A percentile compares a stretch with the other conserved stretches of the same genome.
Conservation (phyloP, 2,888 invertebrate species). For the Itoplectis maculator region DNA sequence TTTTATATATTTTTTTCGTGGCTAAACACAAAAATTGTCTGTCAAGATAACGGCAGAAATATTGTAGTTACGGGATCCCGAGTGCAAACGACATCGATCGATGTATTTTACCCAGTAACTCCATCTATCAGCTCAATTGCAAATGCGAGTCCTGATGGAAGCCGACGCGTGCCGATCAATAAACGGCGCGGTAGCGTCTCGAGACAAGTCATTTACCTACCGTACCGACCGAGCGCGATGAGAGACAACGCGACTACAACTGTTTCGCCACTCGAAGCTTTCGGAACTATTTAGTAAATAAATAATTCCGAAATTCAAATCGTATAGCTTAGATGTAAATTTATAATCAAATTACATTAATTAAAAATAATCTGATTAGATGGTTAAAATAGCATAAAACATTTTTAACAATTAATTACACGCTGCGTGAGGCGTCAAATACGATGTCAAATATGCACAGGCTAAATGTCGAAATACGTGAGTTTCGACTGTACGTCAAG, state of each 20-base stretch:
- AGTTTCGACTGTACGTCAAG: conserved; percentile 66
- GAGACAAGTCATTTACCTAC: conserved; percentile 3
- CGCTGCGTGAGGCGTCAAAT: no score
- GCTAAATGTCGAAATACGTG: background rate
- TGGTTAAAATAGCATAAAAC: no score
- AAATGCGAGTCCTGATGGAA: background rate
- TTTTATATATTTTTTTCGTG: background rate
- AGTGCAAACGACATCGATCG: background rate
- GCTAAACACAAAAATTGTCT: background rate
- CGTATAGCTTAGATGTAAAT: no score
- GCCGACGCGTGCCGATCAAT: conserved; percentile 6
- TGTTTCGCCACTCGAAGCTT: background rate
- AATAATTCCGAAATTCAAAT: no score
- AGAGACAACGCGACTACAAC: background rate
- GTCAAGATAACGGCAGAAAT: background rate
- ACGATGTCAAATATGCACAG: background rate
- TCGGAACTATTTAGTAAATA: no score
- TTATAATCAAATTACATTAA: no score
- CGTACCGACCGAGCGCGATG: conserved; percentile 21
- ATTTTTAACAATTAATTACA: background rate
- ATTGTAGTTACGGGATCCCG: background rate
- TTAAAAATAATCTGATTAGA: no score
- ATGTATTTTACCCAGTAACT: conserved; percentile 11
- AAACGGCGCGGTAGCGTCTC: conserved; percentile 10
- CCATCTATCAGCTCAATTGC: conserved; percentile 23